Evolutionary conservation across 2,113 vertebrate species (phyloP).

Genomic region (Todiramphus saurophagus): DNA sequence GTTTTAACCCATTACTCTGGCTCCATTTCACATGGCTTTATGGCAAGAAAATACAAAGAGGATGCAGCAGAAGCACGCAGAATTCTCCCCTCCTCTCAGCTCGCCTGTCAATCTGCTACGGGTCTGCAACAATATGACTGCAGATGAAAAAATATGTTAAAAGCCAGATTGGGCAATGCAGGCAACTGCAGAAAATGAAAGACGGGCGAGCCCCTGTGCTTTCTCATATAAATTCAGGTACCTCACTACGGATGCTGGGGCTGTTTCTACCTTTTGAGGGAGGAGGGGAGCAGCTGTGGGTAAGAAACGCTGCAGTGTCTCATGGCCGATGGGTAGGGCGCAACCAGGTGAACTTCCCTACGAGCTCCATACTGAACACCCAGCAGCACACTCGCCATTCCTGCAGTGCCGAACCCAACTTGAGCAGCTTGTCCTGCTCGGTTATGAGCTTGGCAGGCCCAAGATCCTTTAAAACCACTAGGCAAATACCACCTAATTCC

Average conservation of each 20-base stretch:
- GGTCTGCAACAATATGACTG: background rate
- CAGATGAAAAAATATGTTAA: background rate
- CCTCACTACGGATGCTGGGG: rapidly evolving
- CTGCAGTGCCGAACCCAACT: background rate
- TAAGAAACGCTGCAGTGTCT: background rate
- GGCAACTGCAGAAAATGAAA: background rate
- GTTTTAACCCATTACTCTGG: background rate
- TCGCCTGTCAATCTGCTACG: background rate
- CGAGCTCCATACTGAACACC: background rate
- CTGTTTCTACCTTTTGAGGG: background rate
- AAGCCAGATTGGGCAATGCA: background rate
- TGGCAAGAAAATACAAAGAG: background rate
- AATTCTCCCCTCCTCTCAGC: background rate
- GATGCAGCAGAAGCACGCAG: background rate
- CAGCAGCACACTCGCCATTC: background rate
- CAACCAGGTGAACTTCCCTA: background rate
- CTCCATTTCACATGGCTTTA: background rate
- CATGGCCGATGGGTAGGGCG: background rate
- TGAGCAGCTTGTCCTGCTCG: rapidly evolving
- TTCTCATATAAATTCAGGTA: background rate
- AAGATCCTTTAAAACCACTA: background rate
- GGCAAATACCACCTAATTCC: background rate
- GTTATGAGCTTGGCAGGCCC: too few species aligned
- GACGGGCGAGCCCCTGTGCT: background rate
- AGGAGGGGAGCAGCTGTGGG: background rate